A percentile compares a stretch with the other conserved stretches of the same genome.
phyloP scores from a whole-genome alignment of 2,113 vertebrate genomes.

The pig (Sus scrofa) region DNA sequence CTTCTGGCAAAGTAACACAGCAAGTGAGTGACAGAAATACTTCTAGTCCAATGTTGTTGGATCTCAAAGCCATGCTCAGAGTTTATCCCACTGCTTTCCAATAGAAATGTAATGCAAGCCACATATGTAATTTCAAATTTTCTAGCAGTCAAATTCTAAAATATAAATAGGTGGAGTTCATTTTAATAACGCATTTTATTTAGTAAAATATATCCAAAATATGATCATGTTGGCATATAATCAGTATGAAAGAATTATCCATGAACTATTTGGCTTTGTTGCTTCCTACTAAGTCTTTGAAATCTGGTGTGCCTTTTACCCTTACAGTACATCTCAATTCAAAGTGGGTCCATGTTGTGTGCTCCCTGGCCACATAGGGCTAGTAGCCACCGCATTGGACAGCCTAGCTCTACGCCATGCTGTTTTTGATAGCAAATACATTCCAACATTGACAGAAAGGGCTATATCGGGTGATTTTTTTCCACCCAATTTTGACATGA shows the following conservation, averaged over 20 bases:
- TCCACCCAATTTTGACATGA: slow-evolving; percentile 46
- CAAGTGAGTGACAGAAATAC: not conserved
- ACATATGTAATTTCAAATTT: not conserved
- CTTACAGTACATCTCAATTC: not conserved
- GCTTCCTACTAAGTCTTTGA: not conserved
- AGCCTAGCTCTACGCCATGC: not conserved
- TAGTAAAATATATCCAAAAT: not conserved
- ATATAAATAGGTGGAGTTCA: not conserved
- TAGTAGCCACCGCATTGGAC: not conserved
- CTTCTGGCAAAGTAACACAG: not conserved
- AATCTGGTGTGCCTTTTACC: not conserved
- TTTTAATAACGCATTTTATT: not conserved
- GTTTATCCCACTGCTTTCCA: not conserved
- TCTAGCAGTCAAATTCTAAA: not conserved
- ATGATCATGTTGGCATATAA: not conserved
- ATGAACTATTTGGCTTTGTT: not conserved
- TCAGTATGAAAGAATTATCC: not conserved
- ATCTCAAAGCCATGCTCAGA: slow-evolving; percentile 19
- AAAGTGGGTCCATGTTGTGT: not conserved
- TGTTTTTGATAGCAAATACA: slow-evolving; percentile 50
- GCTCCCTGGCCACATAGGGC: not conserved
- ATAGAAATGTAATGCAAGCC: not conserved
- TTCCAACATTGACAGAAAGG: slow-evolving; percentile 14
- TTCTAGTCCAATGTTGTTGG: not conserved
- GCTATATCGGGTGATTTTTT: not conserved